phyloP scores from a whole-genome alignment of 2,113 vertebrate species.

The Tragelaphus imberbis region DNA sequence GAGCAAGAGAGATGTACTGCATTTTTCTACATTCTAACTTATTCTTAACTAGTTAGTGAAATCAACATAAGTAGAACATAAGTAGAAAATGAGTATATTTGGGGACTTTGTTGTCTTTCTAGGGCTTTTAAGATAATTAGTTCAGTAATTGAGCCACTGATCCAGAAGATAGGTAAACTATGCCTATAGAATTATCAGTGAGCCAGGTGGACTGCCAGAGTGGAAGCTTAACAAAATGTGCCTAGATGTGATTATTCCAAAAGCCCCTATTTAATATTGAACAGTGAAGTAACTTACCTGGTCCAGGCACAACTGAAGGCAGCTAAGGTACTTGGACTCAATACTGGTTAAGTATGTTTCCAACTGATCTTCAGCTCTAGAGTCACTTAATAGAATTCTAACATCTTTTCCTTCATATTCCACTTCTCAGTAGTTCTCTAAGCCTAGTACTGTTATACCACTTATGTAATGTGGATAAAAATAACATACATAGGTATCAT shows the following conservation, averaged over 20 bases:
- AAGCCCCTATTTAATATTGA: not conserved
- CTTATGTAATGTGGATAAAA: not conserved
- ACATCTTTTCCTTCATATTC: not conserved
- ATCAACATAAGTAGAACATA: not conserved
- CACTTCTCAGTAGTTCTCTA: not conserved
- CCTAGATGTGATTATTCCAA: not conserved
- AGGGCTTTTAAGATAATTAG: slow-evolving; percentile 35
- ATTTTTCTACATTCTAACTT: slow-evolving; percentile 9
- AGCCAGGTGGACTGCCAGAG: not conserved
- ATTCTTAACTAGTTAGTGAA: slow-evolving; percentile 38
- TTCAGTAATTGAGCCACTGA: slow-evolving; percentile 34
- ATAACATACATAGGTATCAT: not conserved
- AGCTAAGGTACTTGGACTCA: not conserved
- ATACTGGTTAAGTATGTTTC: not conserved
- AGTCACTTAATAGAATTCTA: not conserved
- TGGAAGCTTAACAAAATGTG: not conserved
- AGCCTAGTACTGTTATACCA: not conserved
- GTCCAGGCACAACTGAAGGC: not conserved
- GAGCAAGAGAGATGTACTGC: not conserved
- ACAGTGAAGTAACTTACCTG: not conserved
- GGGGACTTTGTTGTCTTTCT: slow-evolving; percentile 9
- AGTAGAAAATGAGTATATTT: slow-evolving; percentile 8
- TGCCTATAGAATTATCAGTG: not conserved
- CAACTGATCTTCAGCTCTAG: not conserved
- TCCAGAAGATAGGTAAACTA: slow-evolving; percentile 43